Evolutionary conservation across 2,888 invertebrate genomes (phyloP).

Genomic region (Coelopa pilipes): DNA sequence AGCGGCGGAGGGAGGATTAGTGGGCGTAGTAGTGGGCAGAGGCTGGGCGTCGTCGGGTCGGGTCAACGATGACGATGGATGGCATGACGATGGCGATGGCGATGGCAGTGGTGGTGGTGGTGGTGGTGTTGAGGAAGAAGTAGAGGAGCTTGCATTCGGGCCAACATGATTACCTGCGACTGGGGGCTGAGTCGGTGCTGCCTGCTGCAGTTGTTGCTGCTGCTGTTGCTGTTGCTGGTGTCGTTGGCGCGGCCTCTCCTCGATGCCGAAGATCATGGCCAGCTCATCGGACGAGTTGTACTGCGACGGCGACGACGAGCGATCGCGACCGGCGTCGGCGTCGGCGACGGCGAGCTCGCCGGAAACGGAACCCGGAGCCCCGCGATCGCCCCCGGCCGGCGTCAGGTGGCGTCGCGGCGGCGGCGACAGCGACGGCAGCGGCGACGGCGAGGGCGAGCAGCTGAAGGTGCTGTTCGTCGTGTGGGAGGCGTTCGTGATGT

Average conservation of each 20-base stretch:
- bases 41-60: too few species aligned
- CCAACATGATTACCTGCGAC: slow-evolving; percentile 44
- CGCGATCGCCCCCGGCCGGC: slow-evolving; percentile 51
- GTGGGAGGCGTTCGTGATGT: slow-evolving; percentile 55
- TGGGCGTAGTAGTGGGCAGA: slow-evolving; percentile 28
- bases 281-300: slow-evolving; percentile 75
- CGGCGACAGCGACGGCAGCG: slow-evolving; percentile 51
- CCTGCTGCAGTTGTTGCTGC: slow-evolving; percentile 41
- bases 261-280: slow-evolving; percentile 73
- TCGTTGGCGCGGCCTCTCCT: slow-evolving; percentile 50
- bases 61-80: too few species aligned
- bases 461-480: slow-evolving; percentile 56
- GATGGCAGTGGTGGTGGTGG: too few species aligned
- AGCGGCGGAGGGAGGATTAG: slow-evolving; percentile 53
- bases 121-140: slow-evolving; percentile 18
- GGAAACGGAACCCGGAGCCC: slow-evolving; percentile 35
- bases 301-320: slow-evolving; percentile 68
- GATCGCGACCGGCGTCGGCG: background rate
- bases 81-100: background rate
- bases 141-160: slow-evolving; percentile 41
- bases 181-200: slow-evolving; percentile 49
- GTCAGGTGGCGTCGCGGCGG: slow-evolving; percentile 60
- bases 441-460: slow-evolving; percentile 54
- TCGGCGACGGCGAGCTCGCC: slow-evolving; percentile 14
- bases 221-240: slow-evolving; percentile 48